Evolutionary conservation across 2,888 invertebrate genomes (phyloP).

Genomic region (Dicycla oo): DNA sequence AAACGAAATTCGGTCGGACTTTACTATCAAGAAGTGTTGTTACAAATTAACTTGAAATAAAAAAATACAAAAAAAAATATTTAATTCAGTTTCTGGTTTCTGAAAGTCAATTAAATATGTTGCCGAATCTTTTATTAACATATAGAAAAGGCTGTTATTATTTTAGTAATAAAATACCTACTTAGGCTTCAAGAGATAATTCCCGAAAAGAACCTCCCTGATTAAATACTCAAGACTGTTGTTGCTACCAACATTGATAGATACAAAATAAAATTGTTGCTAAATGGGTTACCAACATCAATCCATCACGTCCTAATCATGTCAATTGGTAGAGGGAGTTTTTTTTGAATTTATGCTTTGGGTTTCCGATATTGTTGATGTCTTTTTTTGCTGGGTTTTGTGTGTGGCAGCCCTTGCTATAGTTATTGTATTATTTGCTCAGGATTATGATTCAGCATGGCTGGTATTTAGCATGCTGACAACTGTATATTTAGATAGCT

Average conservation of each 20-base stretch:
- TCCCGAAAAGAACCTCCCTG: not conserved
- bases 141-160: not conserved
- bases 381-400: conserved; percentile 29
- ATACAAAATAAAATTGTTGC: not conserved
- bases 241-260: not conserved
- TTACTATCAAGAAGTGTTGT: not conserved
- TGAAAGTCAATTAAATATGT: not conserved
- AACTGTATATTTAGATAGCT: conserved; percentile 26
- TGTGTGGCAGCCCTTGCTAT: conserved; percentile 59
- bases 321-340: conserved; percentile 31
- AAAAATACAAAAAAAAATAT: not conserved
- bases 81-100: not conserved
- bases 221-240: not conserved
- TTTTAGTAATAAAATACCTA: not conserved
- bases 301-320: conserved; percentile 11
- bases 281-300: not conserved
- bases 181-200: not conserved
- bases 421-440: conserved; percentile 14
- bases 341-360: conserved; percentile 40
- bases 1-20: not conserved
- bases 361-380: conserved; percentile 10
- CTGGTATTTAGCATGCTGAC: conserved; percentile 51
- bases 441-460: conserved; percentile 51
- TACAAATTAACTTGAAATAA: not conserved
- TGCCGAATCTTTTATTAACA: not conserved